phyloP scores from a whole-genome alignment of 2,888 invertebrate genomes.

The Cephus rjabovi region DNA sequence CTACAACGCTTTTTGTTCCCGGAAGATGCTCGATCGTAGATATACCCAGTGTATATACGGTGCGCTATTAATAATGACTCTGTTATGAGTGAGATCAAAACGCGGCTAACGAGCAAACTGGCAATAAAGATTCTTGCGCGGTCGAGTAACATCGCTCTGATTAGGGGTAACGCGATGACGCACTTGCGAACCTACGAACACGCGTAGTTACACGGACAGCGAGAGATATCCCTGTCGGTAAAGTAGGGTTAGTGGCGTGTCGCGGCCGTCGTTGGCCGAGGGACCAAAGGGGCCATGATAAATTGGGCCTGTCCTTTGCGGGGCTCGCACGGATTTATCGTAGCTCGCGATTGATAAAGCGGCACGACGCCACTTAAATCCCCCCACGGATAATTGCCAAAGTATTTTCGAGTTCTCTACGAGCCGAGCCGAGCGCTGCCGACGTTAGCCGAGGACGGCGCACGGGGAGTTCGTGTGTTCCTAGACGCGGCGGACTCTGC shows the following conservation, averaged over 20 bases:
- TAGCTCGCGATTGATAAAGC: slow-evolving; percentile 7
- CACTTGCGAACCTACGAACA: slow-evolving; percentile 46
- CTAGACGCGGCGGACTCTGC: background rate
- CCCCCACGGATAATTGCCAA: background rate
- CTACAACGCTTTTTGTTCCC: background rate
- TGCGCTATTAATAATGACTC: slow-evolving; percentile 31
- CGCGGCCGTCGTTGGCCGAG: slow-evolving; percentile 14
- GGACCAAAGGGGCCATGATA: slow-evolving; percentile 28
- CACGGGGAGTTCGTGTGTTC: background rate
- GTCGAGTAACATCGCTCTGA: slow-evolving; percentile 39
- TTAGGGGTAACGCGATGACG: slow-evolving; percentile 44
- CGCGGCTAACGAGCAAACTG: slow-evolving; percentile 46
- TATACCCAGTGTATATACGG: background rate
- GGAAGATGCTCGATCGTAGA: background rate
- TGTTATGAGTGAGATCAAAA: slow-evolving; percentile 40
- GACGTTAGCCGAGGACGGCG: background rate
- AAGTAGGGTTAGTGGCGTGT: slow-evolving; percentile 11
- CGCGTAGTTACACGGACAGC: slow-evolving; percentile 24
- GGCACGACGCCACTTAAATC: background rate
- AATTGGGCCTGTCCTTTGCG: slow-evolving; percentile 18
- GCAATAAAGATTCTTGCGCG: slow-evolving; percentile 43
- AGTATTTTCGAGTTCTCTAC: background rate
- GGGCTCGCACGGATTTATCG: slow-evolving; percentile 9
- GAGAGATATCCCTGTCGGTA: background rate
- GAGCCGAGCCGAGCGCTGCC: background rate